These are phyloP conservation scores for Lepisosteus osseus DNA, from an alignment of 2,113 vertebrate genomes.

Conservation along the genomic window DNA sequence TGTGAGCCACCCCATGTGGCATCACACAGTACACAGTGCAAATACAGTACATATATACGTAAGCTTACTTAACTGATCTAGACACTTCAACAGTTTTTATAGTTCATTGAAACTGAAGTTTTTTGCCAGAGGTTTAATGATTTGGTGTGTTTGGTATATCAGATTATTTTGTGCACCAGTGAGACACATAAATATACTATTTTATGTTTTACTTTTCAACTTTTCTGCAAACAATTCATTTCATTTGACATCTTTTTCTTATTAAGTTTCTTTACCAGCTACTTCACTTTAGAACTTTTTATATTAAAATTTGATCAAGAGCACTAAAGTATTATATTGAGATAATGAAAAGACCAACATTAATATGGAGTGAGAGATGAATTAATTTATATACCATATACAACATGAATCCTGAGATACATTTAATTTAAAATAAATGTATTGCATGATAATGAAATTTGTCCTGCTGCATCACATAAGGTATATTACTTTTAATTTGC, in stretches of 20 bases:
- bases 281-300: background rate
- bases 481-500: no score
- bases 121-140: no score
- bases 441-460: background rate
- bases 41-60: no score
- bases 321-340: background rate
- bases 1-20: no score
- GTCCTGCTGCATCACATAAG: background rate
- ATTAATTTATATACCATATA: background rate
- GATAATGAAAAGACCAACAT: conserved; percentile 9
- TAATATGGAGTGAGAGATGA: background rate
- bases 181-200: no score
- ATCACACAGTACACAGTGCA: no score
- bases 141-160: no score
- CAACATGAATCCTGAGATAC: background rate
- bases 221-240: conserved; percentile 1
- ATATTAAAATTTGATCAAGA: background rate
- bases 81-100: no score
- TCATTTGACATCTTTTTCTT: background rate
- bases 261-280: conserved; percentile 3
- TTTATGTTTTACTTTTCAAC: background rate
- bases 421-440: background rate
- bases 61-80: no score
- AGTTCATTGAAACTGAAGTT: no score
- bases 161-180: no score